phyloP scores from a whole-genome alignment of 1,140 invertebrate species.

The Venturia canescens region DNA sequence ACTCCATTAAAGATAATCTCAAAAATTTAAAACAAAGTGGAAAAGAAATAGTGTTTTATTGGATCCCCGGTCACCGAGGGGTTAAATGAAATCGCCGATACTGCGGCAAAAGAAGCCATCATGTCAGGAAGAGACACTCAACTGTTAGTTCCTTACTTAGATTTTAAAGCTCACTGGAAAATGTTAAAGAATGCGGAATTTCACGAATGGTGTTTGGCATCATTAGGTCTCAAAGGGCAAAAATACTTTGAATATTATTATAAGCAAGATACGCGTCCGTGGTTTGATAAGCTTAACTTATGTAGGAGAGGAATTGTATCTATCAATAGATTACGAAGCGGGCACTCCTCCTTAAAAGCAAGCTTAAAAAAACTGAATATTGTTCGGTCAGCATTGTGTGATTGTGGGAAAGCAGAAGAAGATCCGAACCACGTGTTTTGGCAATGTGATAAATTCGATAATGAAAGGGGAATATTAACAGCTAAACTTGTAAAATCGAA shows the following conservation, averaged over 20 bases:
- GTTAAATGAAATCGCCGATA: not conserved
- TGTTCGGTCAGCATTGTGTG: not conserved
- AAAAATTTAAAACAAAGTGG: not conserved
- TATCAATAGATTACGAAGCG: constrained; percentile 15
- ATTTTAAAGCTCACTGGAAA: constrained; percentile 31
- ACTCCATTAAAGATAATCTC: not conserved
- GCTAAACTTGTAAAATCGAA: not conserved
- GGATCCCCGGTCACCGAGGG: not conserved
- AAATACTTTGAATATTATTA: constrained; percentile 21
- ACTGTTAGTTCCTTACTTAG: not conserved
- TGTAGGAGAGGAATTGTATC: not conserved
- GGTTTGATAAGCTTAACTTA: constrained; percentile 8
- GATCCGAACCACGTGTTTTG: constrained; percentile 18
- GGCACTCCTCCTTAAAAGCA: constrained; percentile 20
- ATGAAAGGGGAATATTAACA: constrained; percentile 1
- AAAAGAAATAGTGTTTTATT: constrained; percentile 4
- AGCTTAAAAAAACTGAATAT: constrained; percentile 17
- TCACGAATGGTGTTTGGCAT: constrained; percentile 12
- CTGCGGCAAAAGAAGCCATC: constrained; percentile 9
- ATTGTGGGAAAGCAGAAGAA: not conserved
- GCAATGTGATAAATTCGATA: constrained; percentile 5
- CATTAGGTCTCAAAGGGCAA: not conserved
- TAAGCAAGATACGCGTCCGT: not conserved
- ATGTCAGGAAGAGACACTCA: not conserved
- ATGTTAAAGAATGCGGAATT: not conserved